phyloP scores from a whole-genome alignment of 2,888 invertebrate genomes.

The Tenthredo mesomela region DNA sequence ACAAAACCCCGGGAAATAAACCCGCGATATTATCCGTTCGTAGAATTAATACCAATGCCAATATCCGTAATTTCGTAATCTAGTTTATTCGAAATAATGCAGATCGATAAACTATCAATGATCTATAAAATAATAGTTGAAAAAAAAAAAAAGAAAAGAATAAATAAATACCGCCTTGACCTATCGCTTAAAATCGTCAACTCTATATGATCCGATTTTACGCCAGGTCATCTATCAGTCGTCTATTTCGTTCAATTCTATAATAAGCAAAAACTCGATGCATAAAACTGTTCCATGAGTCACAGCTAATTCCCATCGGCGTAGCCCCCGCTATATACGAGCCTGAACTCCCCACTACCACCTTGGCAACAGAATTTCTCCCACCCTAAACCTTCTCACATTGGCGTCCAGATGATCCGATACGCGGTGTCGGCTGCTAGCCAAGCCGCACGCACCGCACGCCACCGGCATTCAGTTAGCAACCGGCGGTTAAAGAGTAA shows the following conservation, averaged over 20 bases:
- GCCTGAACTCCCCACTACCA: constrained; percentile 60
- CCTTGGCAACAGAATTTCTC: constrained; percentile 37
- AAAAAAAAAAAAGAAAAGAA: neutral
- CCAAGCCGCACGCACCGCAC: constrained; percentile 30
- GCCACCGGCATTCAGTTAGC: constrained; percentile 72
- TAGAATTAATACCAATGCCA: neutral
- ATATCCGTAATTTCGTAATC: neutral
- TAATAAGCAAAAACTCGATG: constrained; percentile 23
- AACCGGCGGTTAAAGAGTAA: constrained; percentile 72
- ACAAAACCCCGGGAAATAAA: neutral
- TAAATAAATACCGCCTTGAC: neutral
- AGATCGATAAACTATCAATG: too few species aligned
- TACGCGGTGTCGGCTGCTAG: constrained; percentile 61
- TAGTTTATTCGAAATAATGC: neutral
- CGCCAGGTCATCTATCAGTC: constrained; percentile 1
- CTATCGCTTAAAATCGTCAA: constrained; percentile 12
- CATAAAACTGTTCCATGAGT: neutral
- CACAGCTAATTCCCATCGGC: constrained; percentile 41
- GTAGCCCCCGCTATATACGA: constrained; percentile 38
- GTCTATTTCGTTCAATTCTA: neutral
- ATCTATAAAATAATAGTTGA: neutral
- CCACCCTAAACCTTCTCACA: constrained; percentile 37
- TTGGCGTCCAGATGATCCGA: constrained; percentile 72
- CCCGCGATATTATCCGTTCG: neutral
- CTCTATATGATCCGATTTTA: neutral